Evolutionary conservation across 2,888 invertebrate genomes (phyloP), one percentile per base, ranked within the genome.

Genomic region (Panorpa germanica): DNA sequence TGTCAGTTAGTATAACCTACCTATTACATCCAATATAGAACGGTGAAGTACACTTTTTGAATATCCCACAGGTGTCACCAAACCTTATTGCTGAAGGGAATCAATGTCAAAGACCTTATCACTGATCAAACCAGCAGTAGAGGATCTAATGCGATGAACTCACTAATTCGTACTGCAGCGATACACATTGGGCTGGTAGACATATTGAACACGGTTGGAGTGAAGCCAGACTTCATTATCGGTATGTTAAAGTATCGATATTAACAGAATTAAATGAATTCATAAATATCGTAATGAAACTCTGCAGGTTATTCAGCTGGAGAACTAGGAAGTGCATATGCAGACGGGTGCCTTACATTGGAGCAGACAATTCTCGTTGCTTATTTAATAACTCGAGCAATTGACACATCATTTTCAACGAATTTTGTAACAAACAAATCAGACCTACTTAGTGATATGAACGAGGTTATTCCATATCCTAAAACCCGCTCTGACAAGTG

Each of bases 251-350:
- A n/a, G n/a, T n/a, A n/a, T n/a, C n/a, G n/a, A n/a, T n/a, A n/a
- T n/a, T n/a, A n/a, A n/a, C n/a, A n/a, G n/a, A n/a, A n/a, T n/a
- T n/a, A n/a, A n/a, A n/a, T n/a, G n/a, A n/a, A n/a, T n/a, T n/a
- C n/a, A n/a, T n/a, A n/a, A n/a, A n/a, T n/a, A n/a, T n/a, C n/a
- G n/a, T n/a, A n/a, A n/a, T n/a, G n/a, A n/a, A n/a, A n/a, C n/a
- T n/a, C n/a, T n/a, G n/a, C n/a, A n/a, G n/a, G n/a, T 15, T 85
- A 88, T 53, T 86, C 86, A n/a, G 78, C 82, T 0, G 90, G 90
- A 15, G 90, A 90, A 49, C 59, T 90, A 4, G 85, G 81, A 4
- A 88, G 88, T 51, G 85, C 83, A 0, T 90, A 90, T 52, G 85
- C 82, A 4, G 90, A 90, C 47, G 83, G 80, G 2, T 76, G 78